Percentiles rank a stretch among this genome's conserved stretches.
phyloP scores from a whole-genome alignment of 2,113 vertebrate genomes.

The Spea multiplicata region DNA sequence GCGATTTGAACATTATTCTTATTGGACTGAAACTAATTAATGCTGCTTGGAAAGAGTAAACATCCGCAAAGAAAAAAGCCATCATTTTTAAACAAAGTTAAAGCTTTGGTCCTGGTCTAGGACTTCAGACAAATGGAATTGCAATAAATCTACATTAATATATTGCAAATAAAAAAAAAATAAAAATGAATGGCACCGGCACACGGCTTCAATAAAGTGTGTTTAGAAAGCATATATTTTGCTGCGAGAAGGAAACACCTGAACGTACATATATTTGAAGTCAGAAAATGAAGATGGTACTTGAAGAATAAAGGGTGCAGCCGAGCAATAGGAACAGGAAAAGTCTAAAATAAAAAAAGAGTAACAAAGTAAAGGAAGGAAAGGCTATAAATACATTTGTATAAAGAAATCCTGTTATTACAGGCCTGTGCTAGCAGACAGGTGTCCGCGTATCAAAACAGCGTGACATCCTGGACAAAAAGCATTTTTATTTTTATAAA shows the following conservation, averaged over 20 bases:
- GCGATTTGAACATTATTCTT: background rate
- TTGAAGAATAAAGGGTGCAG: background rate
- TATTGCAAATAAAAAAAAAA: too few species aligned
- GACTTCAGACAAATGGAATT: background rate
- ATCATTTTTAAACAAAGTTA: background rate
- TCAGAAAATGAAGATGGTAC: background rate
- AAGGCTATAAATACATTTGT: conserved; percentile 18
- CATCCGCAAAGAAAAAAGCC: background rate
- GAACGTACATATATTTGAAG: background rate
- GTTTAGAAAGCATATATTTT: background rate
- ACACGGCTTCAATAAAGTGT: too few species aligned
- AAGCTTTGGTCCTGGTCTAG: background rate
- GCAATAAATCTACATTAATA: too few species aligned
- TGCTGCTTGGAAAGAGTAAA: background rate
- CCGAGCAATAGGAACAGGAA: background rate
- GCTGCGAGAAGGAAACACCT: background rate
- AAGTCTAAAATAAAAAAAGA: conserved; percentile 20
- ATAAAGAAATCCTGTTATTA: conserved; percentile 24
- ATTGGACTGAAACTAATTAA: background rate
- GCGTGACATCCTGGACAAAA: conserved; percentile 5
- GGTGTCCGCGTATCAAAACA: conserved; percentile 1
- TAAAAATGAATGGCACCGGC: too few species aligned
- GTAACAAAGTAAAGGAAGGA: conserved; percentile 38
- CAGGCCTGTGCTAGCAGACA: background rate
- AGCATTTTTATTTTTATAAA: background rate